A percentile compares a stretch with the other conserved stretches of the same genome.
Conservation (phyloP, 2,888 invertebrate species). For the Buathra laborator region DNA sequence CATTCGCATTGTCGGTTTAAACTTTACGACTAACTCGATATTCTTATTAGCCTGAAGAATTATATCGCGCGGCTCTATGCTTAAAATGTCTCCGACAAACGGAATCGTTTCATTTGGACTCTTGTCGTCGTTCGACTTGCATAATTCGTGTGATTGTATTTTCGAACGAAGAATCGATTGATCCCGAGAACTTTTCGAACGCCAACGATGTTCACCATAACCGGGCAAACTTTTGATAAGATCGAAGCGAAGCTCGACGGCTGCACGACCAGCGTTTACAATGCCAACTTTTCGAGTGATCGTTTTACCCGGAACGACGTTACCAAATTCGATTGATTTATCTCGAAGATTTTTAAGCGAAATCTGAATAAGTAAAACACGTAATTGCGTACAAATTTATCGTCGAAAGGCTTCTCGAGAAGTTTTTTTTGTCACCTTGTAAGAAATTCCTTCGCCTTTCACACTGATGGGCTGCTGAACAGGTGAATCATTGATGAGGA, state of each 20-base stretch:
- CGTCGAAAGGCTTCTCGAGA: not conserved
- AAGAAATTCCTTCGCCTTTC: slow-evolving; percentile 87
- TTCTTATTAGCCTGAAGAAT: slow-evolving; percentile 80
- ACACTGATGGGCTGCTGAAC: slow-evolving; percentile 86
- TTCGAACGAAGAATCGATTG: slow-evolving; percentile 14
- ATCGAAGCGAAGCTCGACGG: slow-evolving; percentile 87
- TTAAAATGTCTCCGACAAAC: slow-evolving; percentile 70
- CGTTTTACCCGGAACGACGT: slow-evolving; percentile 85
- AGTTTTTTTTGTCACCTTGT: slow-evolving; percentile 72
- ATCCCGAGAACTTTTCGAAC: not conserved
- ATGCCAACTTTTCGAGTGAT: slow-evolving; percentile 87
- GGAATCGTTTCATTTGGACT: not conserved
- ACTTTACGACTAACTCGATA: slow-evolving; percentile 82
- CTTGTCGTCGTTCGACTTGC: not conserved
- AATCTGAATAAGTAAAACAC: slow-evolving; percentile 74
- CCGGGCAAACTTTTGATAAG: slow-evolving; percentile 86
- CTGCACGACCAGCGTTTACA: slow-evolving; percentile 87
- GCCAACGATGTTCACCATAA: not conserved
- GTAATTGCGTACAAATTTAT: not conserved
- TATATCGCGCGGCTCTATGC: slow-evolving; percentile 79
- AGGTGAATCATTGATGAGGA: slow-evolving; percentile 86
- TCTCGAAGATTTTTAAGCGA: slow-evolving; percentile 82
- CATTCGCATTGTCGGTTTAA: slow-evolving; percentile 81
- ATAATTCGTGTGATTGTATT: not conserved
- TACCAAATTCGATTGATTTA: slow-evolving; percentile 84